Base-by-base conservation (phyloP, 1,140 invertebrate genomes). In the Eupristina koningsbergeri region DNA sequence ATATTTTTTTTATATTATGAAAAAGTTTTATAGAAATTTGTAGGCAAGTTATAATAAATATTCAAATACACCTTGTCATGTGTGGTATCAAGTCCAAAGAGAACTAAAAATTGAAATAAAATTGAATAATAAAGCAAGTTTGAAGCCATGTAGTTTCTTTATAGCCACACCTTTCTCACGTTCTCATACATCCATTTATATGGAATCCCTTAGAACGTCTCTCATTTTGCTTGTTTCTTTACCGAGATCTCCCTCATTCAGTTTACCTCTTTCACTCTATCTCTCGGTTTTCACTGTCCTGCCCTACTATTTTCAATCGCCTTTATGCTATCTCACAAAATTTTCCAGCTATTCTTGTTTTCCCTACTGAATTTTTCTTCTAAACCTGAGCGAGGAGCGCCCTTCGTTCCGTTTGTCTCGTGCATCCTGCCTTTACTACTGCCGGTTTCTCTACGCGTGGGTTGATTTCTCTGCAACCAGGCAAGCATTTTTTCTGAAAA, bases 381-480 rank as follows among this genome's bases (percentile, higher is more conserved):
- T 3, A 34, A 9, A 13, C 31, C 29, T 34, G 29, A 26, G 19
- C 7, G 17, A n/a, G 3, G 2, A 15, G 6, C 5, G 29, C 22
- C 58, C 22, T 9, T 26, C 58, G 5, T 9, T 26, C 6, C 39
- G 1, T 78, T 41, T 41, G 19, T 22, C 41, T 45, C 69, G 22
- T 11, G 1, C 45, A 36, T 39, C 31, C n/a, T 53, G 50, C 50
- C 50, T 17, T 58, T 58, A 58, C 19, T 22, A 58, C 22, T 26
- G 53, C 19, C 26, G 22, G 22, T 26, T 58, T 26, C 3, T 58
- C 53, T 58, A 11, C 13, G n/a, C 41, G n/a, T 50, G 17, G 69
- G 73, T 83, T 83, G 74, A 69, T 77, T 83, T 83, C 67, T 34
- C 31, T 47, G 22, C 47, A 50, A 31, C 78, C 36, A n/a, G 63